Conservation (phyloP, 1,140 invertebrate species). For the Propsilocerus akamusi region DNA sequence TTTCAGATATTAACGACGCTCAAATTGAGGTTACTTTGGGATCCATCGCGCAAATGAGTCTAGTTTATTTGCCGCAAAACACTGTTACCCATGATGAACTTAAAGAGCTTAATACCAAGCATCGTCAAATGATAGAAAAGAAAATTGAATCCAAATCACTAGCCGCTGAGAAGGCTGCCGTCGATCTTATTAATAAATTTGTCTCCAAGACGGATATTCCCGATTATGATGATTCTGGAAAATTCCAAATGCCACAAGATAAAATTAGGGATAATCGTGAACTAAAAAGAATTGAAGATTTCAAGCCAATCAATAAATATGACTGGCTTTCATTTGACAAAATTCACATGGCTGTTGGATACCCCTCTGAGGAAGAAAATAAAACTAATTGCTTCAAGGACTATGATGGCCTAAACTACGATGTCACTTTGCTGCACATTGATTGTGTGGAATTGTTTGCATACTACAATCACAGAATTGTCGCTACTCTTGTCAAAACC, state of each 20-base stretch:
- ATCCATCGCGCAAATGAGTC: slow-evolving; percentile 37
- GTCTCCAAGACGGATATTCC: slow-evolving; percentile 37
- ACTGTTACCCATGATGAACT: slow-evolving; percentile 44
- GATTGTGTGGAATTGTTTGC: slow-evolving; percentile 56
- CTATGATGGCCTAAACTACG: slow-evolving; percentile 24
- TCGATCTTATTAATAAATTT: slow-evolving; percentile 51
- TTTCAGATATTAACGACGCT: slow-evolving; percentile 52
- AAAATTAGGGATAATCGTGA: slow-evolving; percentile 15
- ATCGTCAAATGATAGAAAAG: slow-evolving; percentile 28
- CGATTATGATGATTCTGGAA: slow-evolving; percentile 18
- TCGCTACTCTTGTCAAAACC: slow-evolving; percentile 44
- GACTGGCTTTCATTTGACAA: slow-evolving; percentile 20
- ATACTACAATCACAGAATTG: slow-evolving; percentile 49
- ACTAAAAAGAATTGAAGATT: slow-evolving; percentile 13
- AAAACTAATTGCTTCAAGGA: slow-evolving; percentile 13
- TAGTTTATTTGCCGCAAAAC: slow-evolving; percentile 44
- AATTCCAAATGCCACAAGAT: slow-evolving; percentile 15
- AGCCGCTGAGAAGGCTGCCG: slow-evolving; percentile 41
- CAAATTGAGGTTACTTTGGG: slow-evolving; percentile 50
- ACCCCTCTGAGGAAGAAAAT: slow-evolving; percentile 13
- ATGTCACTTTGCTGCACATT: slow-evolving; percentile 36
- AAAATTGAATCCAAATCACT: slow-evolving; percentile 37
- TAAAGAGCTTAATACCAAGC: slow-evolving; percentile 38
- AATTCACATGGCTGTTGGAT: slow-evolving; percentile 16
- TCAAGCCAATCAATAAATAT: slow-evolving; percentile 18